These are phyloP conservation scores for Semnornis frantzii DNA, from an alignment of 2,113 vertebrate species.

Conservation along the genomic window DNA sequence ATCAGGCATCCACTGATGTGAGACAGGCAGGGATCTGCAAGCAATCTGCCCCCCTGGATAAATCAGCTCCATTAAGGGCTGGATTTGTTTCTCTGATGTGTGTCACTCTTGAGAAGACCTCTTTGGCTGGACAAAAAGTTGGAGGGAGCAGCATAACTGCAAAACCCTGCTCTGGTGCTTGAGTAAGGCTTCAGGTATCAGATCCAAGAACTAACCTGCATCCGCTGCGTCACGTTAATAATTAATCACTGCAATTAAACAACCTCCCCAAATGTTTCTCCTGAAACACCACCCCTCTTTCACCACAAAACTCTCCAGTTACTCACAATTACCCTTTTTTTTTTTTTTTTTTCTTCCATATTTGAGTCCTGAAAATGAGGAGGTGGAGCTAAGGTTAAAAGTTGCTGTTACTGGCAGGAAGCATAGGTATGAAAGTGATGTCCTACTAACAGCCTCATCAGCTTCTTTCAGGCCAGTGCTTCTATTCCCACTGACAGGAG, in stretches of 20 bases:
- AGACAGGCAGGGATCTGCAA: not conserved
- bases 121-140: not conserved
- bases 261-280: slow-evolving; percentile 10
- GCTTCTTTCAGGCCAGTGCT: not conserved
- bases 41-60: not conserved
- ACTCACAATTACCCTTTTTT: not conserved
- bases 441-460: not conserved
- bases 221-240: not conserved
- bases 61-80: not conserved
- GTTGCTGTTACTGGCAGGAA: not conserved
- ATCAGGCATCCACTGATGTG: not conserved
- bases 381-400: not conserved
- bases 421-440: not conserved
- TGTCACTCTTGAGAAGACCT: not conserved
- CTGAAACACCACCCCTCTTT: not conserved
- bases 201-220: slow-evolving; percentile 21
- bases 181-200: not conserved
- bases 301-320: not conserved
- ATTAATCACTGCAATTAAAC: slow-evolving; percentile 10
- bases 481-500: not conserved
- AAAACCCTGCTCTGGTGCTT: not conserved
- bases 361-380: not conserved
- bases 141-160: not conserved
- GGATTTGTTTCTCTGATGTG: not conserved
- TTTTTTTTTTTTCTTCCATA: not conserved